phyloP scores from a whole-genome alignment of 2,113 vertebrate species.

The Neogale vison region DNA sequence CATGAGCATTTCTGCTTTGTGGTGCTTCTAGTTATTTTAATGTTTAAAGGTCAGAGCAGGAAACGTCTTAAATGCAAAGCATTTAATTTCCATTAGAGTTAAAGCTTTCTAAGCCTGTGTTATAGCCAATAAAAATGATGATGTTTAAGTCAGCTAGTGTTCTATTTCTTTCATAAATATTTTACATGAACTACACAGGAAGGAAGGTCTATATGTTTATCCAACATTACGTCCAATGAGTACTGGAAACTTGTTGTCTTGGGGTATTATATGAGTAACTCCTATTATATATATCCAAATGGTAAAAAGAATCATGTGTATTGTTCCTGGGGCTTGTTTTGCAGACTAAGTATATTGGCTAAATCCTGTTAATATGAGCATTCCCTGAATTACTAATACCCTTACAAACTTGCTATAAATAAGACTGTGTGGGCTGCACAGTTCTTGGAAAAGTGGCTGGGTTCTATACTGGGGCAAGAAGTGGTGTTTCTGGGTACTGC shows the following conservation, averaged over 20 bases:
- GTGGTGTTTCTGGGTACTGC: background rate
- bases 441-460: background rate
- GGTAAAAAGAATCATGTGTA: conserved; percentile 45
- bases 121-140: conserved; percentile 51
- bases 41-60: conserved; percentile 61
- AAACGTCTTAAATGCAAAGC: conserved; percentile 56
- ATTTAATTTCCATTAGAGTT: conserved; percentile 71
- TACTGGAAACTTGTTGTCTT: conserved; percentile 62
- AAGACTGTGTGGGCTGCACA: conserved; percentile 47
- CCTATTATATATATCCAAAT: conserved; percentile 7
- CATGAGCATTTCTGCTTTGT: conserved; percentile 14
- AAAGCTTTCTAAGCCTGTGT: conserved; percentile 57
- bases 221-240: conserved; percentile 2
- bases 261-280: conserved; percentile 54
- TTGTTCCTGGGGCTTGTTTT: conserved; percentile 53
- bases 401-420: conserved; percentile 66
- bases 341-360: conserved; percentile 45
- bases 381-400: conserved; percentile 62
- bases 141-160: conserved; percentile 59
- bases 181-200: conserved; percentile 70
- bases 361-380: conserved; percentile 60
- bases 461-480: background rate
- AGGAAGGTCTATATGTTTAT: conserved; percentile 61
- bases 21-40: conserved; percentile 36
- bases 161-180: conserved; percentile 66